phyloP scores from a whole-genome alignment of 2,797 vertebrate genomes.

The Craterocephalus amniculus region DNA sequence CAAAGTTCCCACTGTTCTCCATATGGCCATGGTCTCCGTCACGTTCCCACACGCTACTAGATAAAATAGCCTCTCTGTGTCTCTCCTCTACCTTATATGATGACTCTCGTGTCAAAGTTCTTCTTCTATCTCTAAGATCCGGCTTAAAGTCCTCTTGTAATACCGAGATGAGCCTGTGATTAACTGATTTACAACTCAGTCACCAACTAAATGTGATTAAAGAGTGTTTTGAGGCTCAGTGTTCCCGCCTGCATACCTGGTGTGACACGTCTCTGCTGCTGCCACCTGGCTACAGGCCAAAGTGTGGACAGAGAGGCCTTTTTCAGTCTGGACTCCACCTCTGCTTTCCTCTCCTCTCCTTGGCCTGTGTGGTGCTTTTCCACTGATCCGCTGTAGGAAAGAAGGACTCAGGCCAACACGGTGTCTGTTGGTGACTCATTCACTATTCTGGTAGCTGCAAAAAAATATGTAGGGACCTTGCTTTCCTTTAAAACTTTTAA shows the following conservation, averaged over 20 bases:
- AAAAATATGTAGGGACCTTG: slow-evolving; percentile 26
- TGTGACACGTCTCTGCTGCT: slow-evolving; percentile 54
- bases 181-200: slow-evolving; percentile 51
- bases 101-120: slow-evolving; percentile 62
- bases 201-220: background rate
- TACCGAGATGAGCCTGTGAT: background rate
- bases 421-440: slow-evolving; percentile 33
- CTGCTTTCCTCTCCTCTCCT: slow-evolving; percentile 30
- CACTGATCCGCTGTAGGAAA: slow-evolving; percentile 44
- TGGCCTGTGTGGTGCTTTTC: slow-evolving; percentile 61
- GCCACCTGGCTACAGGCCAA: slow-evolving; percentile 56
- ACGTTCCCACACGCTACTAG: background rate
- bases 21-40: slow-evolving; percentile 63
- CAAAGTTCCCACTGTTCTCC: slow-evolving; percentile 59
- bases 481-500: background rate
- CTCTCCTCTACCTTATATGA: slow-evolving; percentile 48
- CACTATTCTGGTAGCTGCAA: slow-evolving; percentile 19
- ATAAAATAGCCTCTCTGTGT: slow-evolving; percentile 9
- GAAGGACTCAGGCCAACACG: slow-evolving; percentile 21
- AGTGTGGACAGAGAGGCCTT: slow-evolving; percentile 66
- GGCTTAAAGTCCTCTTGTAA: slow-evolving; percentile 48
- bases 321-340: slow-evolving; percentile 48
- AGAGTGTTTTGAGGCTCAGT: slow-evolving; percentile 1
- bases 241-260: slow-evolving; percentile 40
- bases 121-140: slow-evolving; percentile 31